Base-by-base conservation (phyloP, 2,113 vertebrate genomes). In the Ctenodactylus gundi region DNA sequence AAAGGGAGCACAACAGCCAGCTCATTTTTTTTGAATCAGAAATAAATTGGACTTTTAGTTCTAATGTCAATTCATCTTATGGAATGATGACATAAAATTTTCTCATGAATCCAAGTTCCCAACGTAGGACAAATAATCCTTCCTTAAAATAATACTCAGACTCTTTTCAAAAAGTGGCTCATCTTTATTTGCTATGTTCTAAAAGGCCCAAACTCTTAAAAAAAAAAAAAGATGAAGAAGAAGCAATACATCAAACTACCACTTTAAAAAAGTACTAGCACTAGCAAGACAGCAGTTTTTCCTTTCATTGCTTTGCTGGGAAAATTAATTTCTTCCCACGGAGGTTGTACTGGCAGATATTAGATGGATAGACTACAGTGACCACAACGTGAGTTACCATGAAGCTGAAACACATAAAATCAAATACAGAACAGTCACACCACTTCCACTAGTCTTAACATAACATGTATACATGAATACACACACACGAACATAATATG, bases 201-300 rank as follows among this genome's bases (percentile, higher is more conserved):
- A 70, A 70, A 96, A 95, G 91, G 34, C 39, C 34, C 20, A 85
- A 90, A 87, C 46, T 86, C 29, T n/a, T n/a, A n/a, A n/a, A n/a
- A n/a, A n/a, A n/a, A n/a, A n/a, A n/a, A n/a, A n/a, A n/a, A n/a
- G n/a, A 76, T n/a, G n/a, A n/a, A n/a, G n/a, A n/a, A n/a, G n/a
- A 94, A 68, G 4, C 6, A 94, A 70, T 36, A 58, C 14, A 90
- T 83, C 88, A 62, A 93, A 89, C 62, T 5, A 55, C 21, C 3
- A 44, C 67, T 39, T 70, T 80, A 53, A 81, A 58, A n/a, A 88
- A 75, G 20, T 73, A 75, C 6, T 10, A 57, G 10, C 64, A 25
- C 60, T 91, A 82, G 60, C 36, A 72, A 93, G 67, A 68, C 1
- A 90, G 11, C 62, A 91, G 36, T 1, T 29, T 68, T 82, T 7